A percentile compares a stretch with the other conserved stretches of the same genome.
Conservation (phyloP, 1,140 invertebrate species). For the Nephila pilipes region DNA sequence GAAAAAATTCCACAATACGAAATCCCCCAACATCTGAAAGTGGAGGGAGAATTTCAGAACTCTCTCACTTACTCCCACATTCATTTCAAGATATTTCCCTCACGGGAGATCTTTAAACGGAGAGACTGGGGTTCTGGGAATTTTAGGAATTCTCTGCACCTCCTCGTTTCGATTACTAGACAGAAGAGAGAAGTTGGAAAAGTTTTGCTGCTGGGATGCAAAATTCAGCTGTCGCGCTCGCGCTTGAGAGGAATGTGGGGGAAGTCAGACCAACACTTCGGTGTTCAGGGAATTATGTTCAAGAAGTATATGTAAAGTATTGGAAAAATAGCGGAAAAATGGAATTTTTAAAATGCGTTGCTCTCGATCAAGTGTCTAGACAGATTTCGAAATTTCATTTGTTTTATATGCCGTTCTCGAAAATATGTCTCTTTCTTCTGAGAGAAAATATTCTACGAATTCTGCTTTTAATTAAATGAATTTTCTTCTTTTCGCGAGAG, state of each 20-base stretch:
- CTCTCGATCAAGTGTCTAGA: background rate
- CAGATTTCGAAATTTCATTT: background rate
- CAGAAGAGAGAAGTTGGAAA: constrained; percentile 8
- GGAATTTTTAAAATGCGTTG: background rate
- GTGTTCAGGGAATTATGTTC: background rate
- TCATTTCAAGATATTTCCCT: constrained; percentile 11
- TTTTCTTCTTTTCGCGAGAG: no score
- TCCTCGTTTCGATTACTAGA: constrained; percentile 5
- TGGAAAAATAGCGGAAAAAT: background rate
- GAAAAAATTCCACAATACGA: background rate
- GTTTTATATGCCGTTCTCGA: no score
- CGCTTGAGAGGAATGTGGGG: background rate
- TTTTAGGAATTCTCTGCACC: constrained; percentile 25
- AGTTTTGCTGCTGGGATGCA: background rate
- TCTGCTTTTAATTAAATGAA: no score
- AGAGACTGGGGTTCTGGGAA: background rate
- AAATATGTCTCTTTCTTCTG: no score
- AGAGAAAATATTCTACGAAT: no score
- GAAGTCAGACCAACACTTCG: background rate
- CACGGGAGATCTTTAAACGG: background rate
- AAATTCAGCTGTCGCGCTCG: background rate
- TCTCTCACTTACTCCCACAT: background rate
- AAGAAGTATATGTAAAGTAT: background rate
- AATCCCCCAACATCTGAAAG: background rate
- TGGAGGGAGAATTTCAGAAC: background rate